Conservation (phyloP, 2,888 invertebrate genomes). For the Crepidodera aurea region DNA sequence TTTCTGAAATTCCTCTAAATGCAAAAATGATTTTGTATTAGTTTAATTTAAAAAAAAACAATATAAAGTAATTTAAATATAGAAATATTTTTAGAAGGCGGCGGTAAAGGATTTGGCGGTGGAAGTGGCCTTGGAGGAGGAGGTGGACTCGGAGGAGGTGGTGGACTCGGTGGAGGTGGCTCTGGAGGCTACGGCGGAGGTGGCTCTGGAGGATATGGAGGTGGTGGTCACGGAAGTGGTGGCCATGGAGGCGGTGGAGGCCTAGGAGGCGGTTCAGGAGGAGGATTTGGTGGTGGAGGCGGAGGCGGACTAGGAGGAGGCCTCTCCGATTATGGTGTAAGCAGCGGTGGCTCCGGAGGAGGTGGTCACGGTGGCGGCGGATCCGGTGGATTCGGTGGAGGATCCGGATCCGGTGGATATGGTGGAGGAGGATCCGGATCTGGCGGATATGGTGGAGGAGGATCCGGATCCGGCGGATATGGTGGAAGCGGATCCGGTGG, state of each 20-base stretch:
- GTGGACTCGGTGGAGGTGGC: too few relatives aligned
- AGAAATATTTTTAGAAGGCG: too few relatives aligned
- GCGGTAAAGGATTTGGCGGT: too few relatives aligned
- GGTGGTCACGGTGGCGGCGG: constrained; percentile 23
- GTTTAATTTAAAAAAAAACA: too few relatives aligned
- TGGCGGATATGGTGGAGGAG: constrained; percentile 12
- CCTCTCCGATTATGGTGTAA: constrained; percentile 2
- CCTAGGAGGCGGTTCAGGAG: constrained; percentile 29
- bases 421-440: constrained; percentile 24
- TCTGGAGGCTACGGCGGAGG: too few relatives aligned
- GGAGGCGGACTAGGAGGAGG: constrained; percentile 3
- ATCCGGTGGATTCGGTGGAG: constrained; percentile 29
- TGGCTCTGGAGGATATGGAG: too few relatives aligned
- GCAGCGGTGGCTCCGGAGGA: constrained; percentile 32
- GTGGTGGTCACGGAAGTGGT: too few relatives aligned
- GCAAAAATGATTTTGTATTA: too few relatives aligned
- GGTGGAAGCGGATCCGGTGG: constrained; percentile 24
- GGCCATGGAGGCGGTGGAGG: constrained; percentile 62
- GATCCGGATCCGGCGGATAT: constrained; percentile 16
- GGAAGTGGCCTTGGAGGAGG: too few relatives aligned
- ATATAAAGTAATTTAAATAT: too few relatives aligned
- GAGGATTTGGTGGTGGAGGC: constrained; percentile 22
- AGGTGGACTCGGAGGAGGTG: too few relatives aligned
- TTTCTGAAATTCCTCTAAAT: too few relatives aligned
- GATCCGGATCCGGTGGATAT: constrained; percentile 29